These are phyloP conservation scores for Parauchenoglanis punctatus DNA, from an alignment of 2,797 vertebrate genomes.

Conservation along the genomic window DNA sequence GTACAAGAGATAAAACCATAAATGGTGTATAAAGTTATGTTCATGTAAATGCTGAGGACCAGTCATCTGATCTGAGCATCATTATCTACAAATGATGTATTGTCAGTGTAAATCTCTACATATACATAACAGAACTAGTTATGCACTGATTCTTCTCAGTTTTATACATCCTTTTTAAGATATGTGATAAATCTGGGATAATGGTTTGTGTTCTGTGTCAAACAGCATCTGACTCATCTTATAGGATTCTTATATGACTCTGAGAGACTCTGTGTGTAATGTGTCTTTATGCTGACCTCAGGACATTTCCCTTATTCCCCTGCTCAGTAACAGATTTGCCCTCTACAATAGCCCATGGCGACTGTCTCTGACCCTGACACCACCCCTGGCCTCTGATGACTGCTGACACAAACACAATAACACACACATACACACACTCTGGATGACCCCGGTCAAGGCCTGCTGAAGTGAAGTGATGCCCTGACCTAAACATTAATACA, in stretches of 20 bases:
- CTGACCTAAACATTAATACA: constrained; percentile 16
- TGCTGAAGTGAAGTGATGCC: not conserved
- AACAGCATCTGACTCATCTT: not conserved
- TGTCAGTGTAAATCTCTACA: not conserved
- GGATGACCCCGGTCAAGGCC: constrained; percentile 39
- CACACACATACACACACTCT: constrained; percentile 27
- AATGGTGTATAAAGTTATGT: not conserved
- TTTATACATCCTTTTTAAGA: not conserved
- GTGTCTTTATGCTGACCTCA: constrained; percentile 83
- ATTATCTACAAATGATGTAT: not conserved
- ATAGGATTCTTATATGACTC: not conserved
- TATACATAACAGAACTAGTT: not conserved
- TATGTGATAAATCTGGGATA: not conserved
- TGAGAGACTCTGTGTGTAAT: constrained; percentile 36
- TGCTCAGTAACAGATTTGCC: constrained; percentile 88
- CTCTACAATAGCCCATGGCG: constrained; percentile 84
- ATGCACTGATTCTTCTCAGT: not conserved
- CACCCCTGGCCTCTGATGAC: constrained; percentile 74
- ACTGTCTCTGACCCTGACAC: constrained; percentile 81
- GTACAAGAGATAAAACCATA: not conserved
- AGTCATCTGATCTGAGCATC: not conserved
- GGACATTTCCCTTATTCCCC: constrained; percentile 83
- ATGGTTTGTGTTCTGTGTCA: not conserved
- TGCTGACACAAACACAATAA: constrained; percentile 67
- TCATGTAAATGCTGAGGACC: not conserved